phyloP scores from a whole-genome alignment of 2,797 vertebrate species.

The Scolopax rusticola region DNA sequence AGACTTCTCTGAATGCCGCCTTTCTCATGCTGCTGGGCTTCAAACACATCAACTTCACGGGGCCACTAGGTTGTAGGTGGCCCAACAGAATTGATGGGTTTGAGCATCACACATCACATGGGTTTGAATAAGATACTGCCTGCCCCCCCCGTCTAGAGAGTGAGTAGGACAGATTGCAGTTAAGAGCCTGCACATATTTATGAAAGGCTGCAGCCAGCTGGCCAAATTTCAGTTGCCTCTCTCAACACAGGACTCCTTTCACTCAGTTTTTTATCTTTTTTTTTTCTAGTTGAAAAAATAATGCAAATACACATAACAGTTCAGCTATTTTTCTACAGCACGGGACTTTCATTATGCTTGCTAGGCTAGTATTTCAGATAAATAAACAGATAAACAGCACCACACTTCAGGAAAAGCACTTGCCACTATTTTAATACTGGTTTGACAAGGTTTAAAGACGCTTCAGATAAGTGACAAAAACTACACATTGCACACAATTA shows the following conservation, averaged over 20 bases:
- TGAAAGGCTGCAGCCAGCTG: neutral
- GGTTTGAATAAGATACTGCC: neutral
- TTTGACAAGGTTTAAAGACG: slow-evolving; percentile 51
- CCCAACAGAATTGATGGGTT: neutral
- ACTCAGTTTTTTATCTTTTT: neutral
- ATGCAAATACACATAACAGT: neutral
- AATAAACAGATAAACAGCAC: slow-evolving; percentile 12
- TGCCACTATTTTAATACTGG: slow-evolving; percentile 22
- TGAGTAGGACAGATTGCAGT: neutral
- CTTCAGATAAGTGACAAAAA: slow-evolving; percentile 15
- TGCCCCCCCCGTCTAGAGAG: rapidly evolving
- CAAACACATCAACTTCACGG: neutral
- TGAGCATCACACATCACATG: neutral
- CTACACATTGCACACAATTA: neutral
- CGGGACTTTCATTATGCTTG: neutral
- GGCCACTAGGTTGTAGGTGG: neutral
- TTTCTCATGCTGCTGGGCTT: neutral
- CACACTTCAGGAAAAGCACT: slow-evolving; percentile 26
- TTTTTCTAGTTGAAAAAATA: slow-evolving; percentile 33
- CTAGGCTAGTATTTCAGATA: slow-evolving; percentile 22
- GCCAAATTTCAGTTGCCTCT: neutral
- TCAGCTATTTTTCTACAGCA: neutral
- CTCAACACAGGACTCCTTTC: neutral
- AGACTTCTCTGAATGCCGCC: neutral
- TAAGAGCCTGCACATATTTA: neutral